Conservation (phyloP, 2,888 invertebrate genomes). For the Dioctria linearis region DNA sequence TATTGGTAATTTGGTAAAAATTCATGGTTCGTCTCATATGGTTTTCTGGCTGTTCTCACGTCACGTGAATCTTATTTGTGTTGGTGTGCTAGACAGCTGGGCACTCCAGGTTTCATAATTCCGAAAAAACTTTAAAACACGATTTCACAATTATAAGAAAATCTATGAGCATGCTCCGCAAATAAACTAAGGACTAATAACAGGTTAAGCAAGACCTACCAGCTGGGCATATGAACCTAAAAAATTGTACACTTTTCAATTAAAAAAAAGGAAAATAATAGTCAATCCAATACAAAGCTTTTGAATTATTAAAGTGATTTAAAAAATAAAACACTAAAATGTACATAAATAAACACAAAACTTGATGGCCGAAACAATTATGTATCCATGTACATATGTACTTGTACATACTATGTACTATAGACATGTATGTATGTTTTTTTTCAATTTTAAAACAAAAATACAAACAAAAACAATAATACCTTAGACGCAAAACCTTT, state of each 20-base stretch:
- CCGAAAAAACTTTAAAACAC: too few relatives aligned
- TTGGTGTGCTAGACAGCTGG: too few relatives aligned
- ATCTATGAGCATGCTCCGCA: too few relatives aligned
- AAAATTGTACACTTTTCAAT: neutral
- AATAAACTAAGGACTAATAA: too few relatives aligned
- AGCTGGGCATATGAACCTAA: too few relatives aligned
- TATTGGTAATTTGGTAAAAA: too few relatives aligned
- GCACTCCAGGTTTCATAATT: too few relatives aligned
- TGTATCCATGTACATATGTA: neutral
- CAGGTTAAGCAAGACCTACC: too few relatives aligned
- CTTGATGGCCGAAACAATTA: constrained; percentile 43
- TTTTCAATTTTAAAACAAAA: constrained; percentile 46
- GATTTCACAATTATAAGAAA: too few relatives aligned
- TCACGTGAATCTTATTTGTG: too few relatives aligned
- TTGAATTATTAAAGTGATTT: constrained; percentile 24
- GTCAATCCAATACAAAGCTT: neutral
- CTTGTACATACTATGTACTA: neutral
- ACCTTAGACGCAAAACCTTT: constrained; percentile 62
- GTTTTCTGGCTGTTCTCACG: too few relatives aligned
- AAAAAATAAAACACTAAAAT: neutral
- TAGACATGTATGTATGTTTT: neutral
- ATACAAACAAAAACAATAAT: constrained; percentile 58
- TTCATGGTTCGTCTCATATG: too few relatives aligned
- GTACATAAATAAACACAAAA: constrained; percentile 48
- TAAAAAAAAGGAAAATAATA: neutral